Base-by-base conservation (phyloP, 2,113 vertebrate genomes). In the Anolis sagrei region DNA sequence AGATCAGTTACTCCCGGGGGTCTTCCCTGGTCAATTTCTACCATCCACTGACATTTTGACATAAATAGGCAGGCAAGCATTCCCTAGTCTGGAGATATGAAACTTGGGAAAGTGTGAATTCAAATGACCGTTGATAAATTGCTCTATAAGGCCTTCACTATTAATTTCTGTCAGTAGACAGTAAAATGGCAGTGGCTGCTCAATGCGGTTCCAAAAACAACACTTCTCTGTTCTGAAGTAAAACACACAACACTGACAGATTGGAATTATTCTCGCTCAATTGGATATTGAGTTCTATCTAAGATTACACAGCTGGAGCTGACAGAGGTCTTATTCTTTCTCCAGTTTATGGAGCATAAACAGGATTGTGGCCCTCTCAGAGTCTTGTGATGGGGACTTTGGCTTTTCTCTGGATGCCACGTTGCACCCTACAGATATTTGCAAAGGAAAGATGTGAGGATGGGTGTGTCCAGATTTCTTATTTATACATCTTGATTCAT, bases 201-300 rank as follows among this genome's bases (percentile, higher is more conserved):
- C 94, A 91, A 88, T 92, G 92, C 91, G 89, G 68, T 96, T 98
- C 97, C 98, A 98, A 98, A 97, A 98, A 97, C 95, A 98, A 97
- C 97, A 98, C 90, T 95, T 96, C 54, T 90, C 94, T 96, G 94
- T 90, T 91, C 91, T 90, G 96, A 94, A 93, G 95, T 95, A 96
- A 95, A 95, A 94, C 94, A 96, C 96, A 96, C 95, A 96, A 90
- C 82, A 93, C 95, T 97, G 96, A 97, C 97, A 97, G 96, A 97
- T 94, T 94, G 95, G 94, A 96, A 96, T 96, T 85, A 93, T 95
- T 97, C 94, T 96, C 91, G 90, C 91, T 95, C 90, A 91, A 85
- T 92, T 95, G 94, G 80, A 89, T 94, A 94, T 92, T 95, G 93
- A 96, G 94, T 93, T 92, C 83, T 92, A 92, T 94, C 93, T 88